Evolutionary conservation across 2,888 invertebrate genomes (phyloP).

Genomic region (Scaptomyza flava): DNA sequence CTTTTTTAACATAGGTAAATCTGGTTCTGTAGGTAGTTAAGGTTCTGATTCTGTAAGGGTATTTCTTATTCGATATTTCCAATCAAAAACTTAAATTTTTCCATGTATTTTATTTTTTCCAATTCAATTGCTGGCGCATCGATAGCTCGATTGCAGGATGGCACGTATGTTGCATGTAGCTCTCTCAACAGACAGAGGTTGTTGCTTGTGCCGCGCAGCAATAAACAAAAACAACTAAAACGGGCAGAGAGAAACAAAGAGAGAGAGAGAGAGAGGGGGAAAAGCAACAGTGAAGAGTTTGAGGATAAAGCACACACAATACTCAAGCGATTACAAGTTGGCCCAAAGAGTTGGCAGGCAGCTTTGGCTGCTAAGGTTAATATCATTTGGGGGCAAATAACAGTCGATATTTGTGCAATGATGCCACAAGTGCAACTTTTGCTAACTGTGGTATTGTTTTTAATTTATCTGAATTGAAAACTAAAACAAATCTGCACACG

Average conservation of each 20-base stretch:
- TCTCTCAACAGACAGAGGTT: conserved; percentile 39
- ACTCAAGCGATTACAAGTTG: conserved; percentile 69
- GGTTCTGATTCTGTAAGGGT: conserved; percentile 5
- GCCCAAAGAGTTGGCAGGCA: conserved; percentile 61
- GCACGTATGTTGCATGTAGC: conserved; percentile 52
- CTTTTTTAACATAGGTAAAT: too few species aligned
- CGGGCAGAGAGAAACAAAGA: neutral
- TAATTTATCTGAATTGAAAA: conserved; percentile 80
- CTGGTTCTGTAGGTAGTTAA: too few species aligned
- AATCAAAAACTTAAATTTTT: neutral
- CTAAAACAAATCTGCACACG: conserved; percentile 75
- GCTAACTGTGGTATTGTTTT: conserved; percentile 70
- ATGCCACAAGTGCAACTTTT: conserved; percentile 48
- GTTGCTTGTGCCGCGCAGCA: conserved; percentile 52
- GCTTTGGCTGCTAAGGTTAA: conserved; percentile 35
- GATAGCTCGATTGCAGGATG: conserved; percentile 60
- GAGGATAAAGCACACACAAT: conserved; percentile 36
- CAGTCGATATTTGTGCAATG: conserved; percentile 37
- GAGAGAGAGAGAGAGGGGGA: too few species aligned
- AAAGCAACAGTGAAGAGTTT: neutral
- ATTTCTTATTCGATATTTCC: neutral
- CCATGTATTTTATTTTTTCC: conserved; percentile 44
- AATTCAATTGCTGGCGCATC: conserved; percentile 68
- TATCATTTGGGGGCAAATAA: conserved; percentile 34
- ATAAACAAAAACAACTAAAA: conserved; percentile 52